Percentiles rank a stretch among this genome's conserved stretches.
Conservation (phyloP, 2,888 invertebrate species). For the Rhamphomyia laevipes region DNA sequence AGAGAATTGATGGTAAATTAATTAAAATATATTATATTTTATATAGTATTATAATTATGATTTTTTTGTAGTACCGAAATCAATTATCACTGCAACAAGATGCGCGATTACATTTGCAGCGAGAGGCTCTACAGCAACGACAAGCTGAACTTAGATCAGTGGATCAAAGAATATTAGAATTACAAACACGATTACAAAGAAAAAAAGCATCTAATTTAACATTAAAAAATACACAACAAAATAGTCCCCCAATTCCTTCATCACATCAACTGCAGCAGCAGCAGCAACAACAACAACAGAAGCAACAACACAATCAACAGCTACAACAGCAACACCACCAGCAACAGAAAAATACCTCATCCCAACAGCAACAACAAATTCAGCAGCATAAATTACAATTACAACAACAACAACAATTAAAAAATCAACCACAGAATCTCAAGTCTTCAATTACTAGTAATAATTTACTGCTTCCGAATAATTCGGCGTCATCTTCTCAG, state of each 20-base stretch:
- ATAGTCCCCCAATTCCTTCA: conserved; percentile 24
- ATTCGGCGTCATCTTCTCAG: conserved; percentile 5
- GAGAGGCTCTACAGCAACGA: conserved; percentile 74
- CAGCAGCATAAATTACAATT: conserved; percentile 32
- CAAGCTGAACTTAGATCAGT: conserved; percentile 88
- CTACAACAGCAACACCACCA: conserved; percentile 32
- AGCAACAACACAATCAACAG: conserved; percentile 18
- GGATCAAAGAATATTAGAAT: conserved; percentile 85
- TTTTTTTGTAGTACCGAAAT: conserved; percentile 75
- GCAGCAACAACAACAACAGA: conserved; percentile 17
- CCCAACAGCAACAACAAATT: conserved; percentile 13
- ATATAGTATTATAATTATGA: neutral
- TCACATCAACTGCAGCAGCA: conserved; percentile 22
- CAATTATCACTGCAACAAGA: conserved; percentile 93
- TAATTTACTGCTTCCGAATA: conserved; percentile 11
- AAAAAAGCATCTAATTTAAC: conserved; percentile 77
- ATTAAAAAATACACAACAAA: conserved; percentile 37
- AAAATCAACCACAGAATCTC: neutral
- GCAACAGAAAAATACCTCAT: conserved; percentile 29
- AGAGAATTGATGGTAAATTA: conserved; percentile 78
- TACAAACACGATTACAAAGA: conserved; percentile 81
- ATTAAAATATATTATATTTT: neutral
- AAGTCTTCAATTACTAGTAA: too few species aligned
- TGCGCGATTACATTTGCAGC: conserved; percentile 76
- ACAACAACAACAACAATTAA: conserved; percentile 30